Conservation (phyloP, 2,113 vertebrate species). For the Platanista minor region DNA sequence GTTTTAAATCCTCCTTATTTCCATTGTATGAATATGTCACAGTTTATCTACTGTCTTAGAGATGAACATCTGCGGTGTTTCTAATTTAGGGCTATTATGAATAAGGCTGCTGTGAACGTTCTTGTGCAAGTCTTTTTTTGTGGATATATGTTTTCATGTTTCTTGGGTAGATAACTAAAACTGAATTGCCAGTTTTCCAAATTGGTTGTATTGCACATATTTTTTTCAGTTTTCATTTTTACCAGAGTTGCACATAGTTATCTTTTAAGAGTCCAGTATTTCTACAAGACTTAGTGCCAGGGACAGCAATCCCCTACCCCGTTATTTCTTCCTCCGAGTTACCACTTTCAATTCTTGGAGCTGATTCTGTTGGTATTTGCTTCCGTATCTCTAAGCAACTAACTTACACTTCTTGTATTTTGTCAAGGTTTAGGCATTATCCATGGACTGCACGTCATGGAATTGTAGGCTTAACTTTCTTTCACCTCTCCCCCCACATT, state of each 20-base stretch:
- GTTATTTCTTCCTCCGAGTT: neutral
- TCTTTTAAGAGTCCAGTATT: neutral
- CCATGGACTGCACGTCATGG: neutral
- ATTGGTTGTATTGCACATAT: neutral
- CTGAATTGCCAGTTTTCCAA: neutral
- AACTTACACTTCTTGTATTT: neutral
- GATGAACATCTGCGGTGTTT: neutral
- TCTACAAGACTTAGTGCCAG: neutral
- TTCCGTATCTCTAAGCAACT: neutral
- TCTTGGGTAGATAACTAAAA: neutral
- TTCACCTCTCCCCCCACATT: no score
- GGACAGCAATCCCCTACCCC: neutral
- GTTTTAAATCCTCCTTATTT: neutral
- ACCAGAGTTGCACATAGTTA: neutral
- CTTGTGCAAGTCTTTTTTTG: neutral
- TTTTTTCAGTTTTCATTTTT: neutral
- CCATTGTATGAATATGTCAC: neutral
- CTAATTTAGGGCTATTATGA: neutral
- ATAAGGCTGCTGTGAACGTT: neutral
- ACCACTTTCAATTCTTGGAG: neutral
- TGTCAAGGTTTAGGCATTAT: neutral
- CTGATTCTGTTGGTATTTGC: neutral
- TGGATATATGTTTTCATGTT: neutral
- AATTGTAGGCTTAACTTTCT: neutral
- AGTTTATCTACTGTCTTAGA: neutral